Evolutionary conservation across 2,797 vertebrate genomes (phyloP).

Genomic region (Hemibagrus guttatus): DNA sequence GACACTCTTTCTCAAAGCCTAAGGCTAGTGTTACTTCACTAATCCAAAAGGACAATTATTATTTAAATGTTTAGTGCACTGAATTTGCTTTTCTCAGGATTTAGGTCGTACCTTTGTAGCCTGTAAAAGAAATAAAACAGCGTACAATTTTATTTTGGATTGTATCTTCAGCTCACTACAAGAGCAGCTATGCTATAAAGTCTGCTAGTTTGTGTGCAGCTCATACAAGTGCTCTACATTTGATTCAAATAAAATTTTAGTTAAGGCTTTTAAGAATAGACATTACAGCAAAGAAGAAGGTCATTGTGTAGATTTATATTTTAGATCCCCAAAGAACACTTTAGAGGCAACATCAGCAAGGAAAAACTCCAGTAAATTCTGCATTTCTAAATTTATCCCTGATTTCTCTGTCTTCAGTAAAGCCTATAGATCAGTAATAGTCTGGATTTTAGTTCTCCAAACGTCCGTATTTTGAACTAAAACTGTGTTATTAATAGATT

Average conservation of each 20-base stretch:
- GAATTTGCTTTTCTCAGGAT: not conserved
- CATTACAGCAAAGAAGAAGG: not conserved
- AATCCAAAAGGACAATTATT: not conserved
- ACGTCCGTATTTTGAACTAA: not conserved
- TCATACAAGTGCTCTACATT: not conserved
- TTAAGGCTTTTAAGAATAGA: not conserved
- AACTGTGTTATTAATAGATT: not conserved
- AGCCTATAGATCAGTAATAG: not conserved
- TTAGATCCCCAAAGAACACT: not conserved
- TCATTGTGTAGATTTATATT: not conserved
- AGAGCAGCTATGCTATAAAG: not conserved
- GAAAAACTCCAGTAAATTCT: not conserved
- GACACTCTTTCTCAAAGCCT: not conserved
- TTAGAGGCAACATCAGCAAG: not conserved
- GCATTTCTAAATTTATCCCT: not conserved
- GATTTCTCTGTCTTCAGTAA: not conserved
- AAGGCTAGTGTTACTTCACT: not conserved
- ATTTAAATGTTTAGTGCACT: slow-evolving; percentile 12
- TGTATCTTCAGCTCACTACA: not conserved
- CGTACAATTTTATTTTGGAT: not conserved
- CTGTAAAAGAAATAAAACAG: not conserved
- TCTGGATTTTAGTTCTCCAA: not conserved
- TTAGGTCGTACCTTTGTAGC: not conserved
- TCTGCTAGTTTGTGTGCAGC: not conserved
- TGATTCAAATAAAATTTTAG: not conserved